Conservation (phyloP, 2,888 invertebrate genomes). For the Caenorhabditis angaria region DNA sequence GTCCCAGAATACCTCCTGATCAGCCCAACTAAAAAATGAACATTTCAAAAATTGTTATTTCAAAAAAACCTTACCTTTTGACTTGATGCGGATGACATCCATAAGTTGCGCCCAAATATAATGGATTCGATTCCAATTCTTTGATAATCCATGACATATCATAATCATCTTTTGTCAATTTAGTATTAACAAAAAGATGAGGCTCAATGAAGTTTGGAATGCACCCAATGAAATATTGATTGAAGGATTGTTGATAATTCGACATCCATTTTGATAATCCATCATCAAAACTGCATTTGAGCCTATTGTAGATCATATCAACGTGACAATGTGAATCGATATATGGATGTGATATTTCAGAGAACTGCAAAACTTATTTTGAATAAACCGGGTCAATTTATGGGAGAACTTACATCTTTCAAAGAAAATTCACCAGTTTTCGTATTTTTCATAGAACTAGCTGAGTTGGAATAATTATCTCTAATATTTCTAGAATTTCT, state of each 20-base stretch:
- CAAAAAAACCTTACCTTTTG: constrained; percentile 34
- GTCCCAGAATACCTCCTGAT: constrained; percentile 11
- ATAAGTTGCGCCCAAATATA: constrained; percentile 58
- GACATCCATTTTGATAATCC: constrained; percentile 22
- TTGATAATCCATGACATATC: constrained; percentile 35
- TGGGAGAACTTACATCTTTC: too few relatives aligned
- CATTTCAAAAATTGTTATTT: not conserved
- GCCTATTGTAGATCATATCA: constrained; percentile 36
- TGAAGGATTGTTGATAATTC: too few relatives aligned
- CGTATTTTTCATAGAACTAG: too few relatives aligned
- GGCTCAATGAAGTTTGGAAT: constrained; percentile 52
- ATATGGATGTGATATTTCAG: too few relatives aligned
- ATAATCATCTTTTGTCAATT: not conserved
- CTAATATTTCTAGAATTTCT: too few relatives aligned
- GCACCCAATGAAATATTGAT: constrained; percentile 33
- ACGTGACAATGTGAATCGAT: constrained; percentile 53
- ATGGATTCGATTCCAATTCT: constrained; percentile 4
- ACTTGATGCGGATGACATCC: constrained; percentile 72
- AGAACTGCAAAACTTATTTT: too few relatives aligned
- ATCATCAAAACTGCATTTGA: not conserved
- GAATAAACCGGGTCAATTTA: too few relatives aligned
- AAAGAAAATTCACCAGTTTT: too few relatives aligned
- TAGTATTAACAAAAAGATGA: constrained; percentile 14
- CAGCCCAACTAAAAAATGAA: constrained; percentile 26
- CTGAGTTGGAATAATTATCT: too few relatives aligned